Base-by-base conservation (phyloP, 2,113 vertebrate genomes). In the Oriolus oriolus region DNA sequence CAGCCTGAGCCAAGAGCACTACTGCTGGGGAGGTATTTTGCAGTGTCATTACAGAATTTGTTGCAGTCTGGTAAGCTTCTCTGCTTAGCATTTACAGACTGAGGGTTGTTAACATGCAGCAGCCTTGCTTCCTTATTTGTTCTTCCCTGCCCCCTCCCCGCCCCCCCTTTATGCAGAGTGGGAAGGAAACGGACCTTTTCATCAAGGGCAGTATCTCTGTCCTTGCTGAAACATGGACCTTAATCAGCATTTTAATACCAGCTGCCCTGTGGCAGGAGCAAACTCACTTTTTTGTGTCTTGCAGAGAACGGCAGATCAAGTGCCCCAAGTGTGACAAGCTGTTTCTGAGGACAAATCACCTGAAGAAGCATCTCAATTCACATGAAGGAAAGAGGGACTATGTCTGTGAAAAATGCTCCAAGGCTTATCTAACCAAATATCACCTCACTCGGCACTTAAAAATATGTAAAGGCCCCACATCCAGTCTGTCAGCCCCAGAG, bases 351-450 rank as follows among this genome's bases (percentile, higher is more conserved):
- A 99, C 99, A 73, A 99, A 99, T 96, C 99, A 99, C 94, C 97
- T 99, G 81, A 99, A 99, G 97, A 99, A 99, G 93, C 99, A 99
- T 96, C 98, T 99, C 96, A 99, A 99, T 96, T 99, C 99, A 69
- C 99, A 99, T 13, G 99, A 99, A 95, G 99, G 99, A 75, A 99
- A 98, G 47, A 97, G 99, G 75, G 99, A 99, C 98, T 99, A 99
- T 94, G 98, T 99, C 87, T 99, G 99, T 93, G 99, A 99, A 95
- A 99, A 99, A 93, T 99, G 99, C 93, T 98, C 99, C 84, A 99
- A 99, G 96, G 99, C 98, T 88, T 99, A 99, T 81, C 98, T 99
- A 93, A 99, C 99, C 89, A 99, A 99, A 92, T 99, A 99, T 63
- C 99, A 99, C 97, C 99, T 99, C 91, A 99, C 99, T 12, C 98